Evolutionary conservation across 2,113 vertebrate species (phyloP).

Genomic region (Coregonus clupeaformis): DNA sequence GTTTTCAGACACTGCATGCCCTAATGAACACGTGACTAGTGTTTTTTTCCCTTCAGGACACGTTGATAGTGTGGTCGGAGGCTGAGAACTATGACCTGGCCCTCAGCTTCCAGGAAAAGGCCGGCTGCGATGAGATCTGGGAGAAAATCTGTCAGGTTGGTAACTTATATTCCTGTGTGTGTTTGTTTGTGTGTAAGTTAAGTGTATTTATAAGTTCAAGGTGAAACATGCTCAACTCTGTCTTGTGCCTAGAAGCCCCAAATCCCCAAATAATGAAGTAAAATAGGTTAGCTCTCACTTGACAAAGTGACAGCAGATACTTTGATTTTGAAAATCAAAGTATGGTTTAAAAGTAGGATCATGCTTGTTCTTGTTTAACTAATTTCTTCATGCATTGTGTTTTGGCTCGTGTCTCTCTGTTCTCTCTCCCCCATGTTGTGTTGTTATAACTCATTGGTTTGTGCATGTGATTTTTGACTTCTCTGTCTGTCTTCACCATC

Average conservation of each 20-base stretch:
- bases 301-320: too few relatives aligned
- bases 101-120: conserved; percentile 99
- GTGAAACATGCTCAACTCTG: neutral
- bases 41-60: conserved; percentile 78
- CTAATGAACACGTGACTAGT: neutral
- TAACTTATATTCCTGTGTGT: conserved; percentile 63
- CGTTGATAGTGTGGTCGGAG: conserved; percentile 99
- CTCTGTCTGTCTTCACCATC: neutral
- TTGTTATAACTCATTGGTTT: too few relatives aligned
- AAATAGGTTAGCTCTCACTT: too few relatives aligned
- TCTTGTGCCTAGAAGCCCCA: too few relatives aligned
- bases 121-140: conserved; percentile 99
- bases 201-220: neutral
- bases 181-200: conserved; percentile 17
- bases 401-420: too few relatives aligned
- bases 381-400: too few relatives aligned
- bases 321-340: too few relatives aligned
- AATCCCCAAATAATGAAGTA: too few relatives aligned
- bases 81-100: conserved; percentile 99
- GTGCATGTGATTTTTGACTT: neutral
- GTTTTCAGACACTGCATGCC: too few relatives aligned
- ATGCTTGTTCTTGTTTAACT: too few relatives aligned
- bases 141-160: conserved; percentile 98
- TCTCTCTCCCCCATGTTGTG: too few relatives aligned
- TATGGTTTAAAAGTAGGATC: too few relatives aligned